phyloP scores from a whole-genome alignment of 2,113 vertebrate species.

The Phainopepla nitens region DNA sequence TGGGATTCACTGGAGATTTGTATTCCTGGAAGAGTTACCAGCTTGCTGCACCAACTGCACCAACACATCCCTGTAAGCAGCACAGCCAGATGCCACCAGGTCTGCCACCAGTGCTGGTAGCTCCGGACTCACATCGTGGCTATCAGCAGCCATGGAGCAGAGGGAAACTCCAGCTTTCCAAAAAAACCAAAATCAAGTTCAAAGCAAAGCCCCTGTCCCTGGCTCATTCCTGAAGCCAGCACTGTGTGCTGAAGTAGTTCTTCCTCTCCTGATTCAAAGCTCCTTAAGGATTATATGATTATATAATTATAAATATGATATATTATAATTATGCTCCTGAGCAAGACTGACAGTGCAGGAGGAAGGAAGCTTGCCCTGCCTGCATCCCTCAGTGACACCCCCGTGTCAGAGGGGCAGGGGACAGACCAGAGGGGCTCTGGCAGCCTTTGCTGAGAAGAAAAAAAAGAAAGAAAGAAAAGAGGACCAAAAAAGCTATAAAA shows the following conservation, averaged over 20 bases:
- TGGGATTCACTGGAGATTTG: neutral
- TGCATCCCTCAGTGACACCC: neutral
- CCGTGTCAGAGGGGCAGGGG: neutral
- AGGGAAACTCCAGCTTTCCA: neutral
- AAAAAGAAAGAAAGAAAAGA: rapidly evolving
- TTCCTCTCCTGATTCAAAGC: neutral
- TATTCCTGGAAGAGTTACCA: neutral
- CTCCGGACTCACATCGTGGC: neutral
- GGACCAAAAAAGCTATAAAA: neutral
- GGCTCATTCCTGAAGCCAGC: neutral
- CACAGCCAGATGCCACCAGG: neutral
- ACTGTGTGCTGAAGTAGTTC: neutral
- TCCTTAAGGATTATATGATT: neutral
- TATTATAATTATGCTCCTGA: neutral
- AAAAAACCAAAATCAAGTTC: neutral
- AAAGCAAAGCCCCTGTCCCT: neutral
- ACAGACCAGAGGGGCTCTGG: neutral
- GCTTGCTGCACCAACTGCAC: neutral
- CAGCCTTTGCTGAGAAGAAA: rapidly evolving
- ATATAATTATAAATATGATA: neutral
- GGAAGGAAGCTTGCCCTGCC: neutral
- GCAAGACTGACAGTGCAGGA: neutral
- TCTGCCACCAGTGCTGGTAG: neutral
- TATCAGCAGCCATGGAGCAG: neutral
- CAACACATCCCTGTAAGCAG: neutral